Evolutionary conservation across 2,113 vertebrate genomes (phyloP).

Genomic region (Collichthys lucidus): DNA sequence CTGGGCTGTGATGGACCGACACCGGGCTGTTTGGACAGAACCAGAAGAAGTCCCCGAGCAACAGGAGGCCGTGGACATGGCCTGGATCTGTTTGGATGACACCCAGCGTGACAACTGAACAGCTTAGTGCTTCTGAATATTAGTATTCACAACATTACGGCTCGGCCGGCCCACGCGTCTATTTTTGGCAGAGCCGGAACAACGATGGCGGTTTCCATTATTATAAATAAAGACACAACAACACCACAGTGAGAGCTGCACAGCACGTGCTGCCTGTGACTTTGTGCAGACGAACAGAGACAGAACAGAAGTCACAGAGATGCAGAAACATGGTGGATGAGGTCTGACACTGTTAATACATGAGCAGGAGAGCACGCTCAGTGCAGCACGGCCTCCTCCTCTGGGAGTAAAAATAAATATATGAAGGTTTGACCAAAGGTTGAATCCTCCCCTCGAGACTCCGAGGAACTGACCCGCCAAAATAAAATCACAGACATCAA

Average conservation of each 20-base stretch:
- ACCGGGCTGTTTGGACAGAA: constrained; percentile 16
- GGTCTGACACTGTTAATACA: background rate
- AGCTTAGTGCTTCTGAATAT: constrained; percentile 62
- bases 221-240: constrained; percentile 55
- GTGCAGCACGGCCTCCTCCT: background rate
- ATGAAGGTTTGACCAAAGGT: background rate
- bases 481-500: too few species aligned
- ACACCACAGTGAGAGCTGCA: constrained; percentile 14
- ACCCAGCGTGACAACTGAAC: constrained; percentile 62
- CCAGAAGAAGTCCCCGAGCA: too few species aligned
- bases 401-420: background rate
- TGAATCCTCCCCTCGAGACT: background rate
- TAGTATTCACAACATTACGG: constrained; percentile 67
- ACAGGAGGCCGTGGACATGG: constrained; percentile 53
- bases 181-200: constrained; percentile 74
- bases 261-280: background rate
- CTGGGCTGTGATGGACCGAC: constrained; percentile 6
- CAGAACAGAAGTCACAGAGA: too few species aligned
- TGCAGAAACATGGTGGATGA: background rate
- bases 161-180: constrained; percentile 54
- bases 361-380: background rate
- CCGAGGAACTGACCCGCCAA: too few species aligned
- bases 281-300: too few species aligned
- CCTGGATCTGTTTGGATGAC: constrained; percentile 52
- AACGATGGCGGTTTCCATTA: constrained; percentile 55